A percentile compares a stretch with the other conserved stretches of the same genome.
These are phyloP conservation scores for Cryptoblepharus egeriae DNA, from an alignment of 2,797 vertebrate genomes.

Conservation along the genomic window DNA sequence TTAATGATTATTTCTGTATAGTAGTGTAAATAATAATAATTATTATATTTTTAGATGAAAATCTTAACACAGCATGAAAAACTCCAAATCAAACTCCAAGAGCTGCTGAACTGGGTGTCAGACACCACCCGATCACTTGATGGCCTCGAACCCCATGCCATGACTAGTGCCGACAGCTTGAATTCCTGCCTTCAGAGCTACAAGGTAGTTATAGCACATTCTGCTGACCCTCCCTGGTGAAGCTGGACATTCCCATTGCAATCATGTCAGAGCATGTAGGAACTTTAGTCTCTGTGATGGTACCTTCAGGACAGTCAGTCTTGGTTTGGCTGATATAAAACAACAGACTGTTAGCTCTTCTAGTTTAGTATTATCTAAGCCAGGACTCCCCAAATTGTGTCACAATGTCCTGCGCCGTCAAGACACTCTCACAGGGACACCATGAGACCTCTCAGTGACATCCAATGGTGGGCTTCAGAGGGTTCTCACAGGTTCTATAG, in stretches of 20 bases:
- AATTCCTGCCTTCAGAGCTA: slow-evolving; percentile 77
- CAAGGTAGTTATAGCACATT: slow-evolving; percentile 76
- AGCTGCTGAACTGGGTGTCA: slow-evolving; percentile 78
- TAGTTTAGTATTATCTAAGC: no score
- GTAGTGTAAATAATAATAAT: no score
- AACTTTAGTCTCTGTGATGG: background rate
- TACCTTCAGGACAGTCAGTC: background rate
- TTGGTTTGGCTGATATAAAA: no score
- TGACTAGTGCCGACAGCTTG: slow-evolving; percentile 29
- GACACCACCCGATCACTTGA: slow-evolving; percentile 69
- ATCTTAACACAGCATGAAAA: slow-evolving; percentile 57
- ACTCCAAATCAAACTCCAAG: slow-evolving; percentile 72
- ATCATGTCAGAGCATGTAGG: rapidly evolving
- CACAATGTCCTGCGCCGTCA: no score
- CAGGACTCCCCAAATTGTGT: no score
- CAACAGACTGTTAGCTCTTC: no score
- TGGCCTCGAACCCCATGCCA: slow-evolving; percentile 53
- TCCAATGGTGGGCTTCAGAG: no score
- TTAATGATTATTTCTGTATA: background rate
- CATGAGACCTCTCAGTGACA: no score
- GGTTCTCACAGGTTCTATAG: no score
- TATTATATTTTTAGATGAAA: slow-evolving; percentile 60
- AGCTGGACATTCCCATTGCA: slow-evolving; percentile 1
- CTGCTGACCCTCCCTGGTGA: slow-evolving; percentile 34
- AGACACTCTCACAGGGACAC: no score